Evolutionary conservation across 2,113 vertebrate species (phyloP).

Genomic region (Marcusenius ussheri): DNA sequence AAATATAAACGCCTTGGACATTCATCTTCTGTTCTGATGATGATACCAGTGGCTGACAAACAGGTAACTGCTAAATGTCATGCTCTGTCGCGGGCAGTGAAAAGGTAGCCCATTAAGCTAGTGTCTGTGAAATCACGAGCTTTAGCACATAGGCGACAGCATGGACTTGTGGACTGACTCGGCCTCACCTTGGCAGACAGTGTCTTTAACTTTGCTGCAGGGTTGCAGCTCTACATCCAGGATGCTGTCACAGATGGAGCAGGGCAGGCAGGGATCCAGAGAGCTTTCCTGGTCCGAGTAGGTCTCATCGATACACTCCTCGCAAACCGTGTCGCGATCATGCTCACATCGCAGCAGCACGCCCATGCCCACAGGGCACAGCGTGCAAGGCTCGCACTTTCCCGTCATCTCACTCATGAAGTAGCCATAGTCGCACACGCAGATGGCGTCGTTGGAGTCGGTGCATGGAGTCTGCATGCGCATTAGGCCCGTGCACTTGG

Average conservation of each 20-base stretch:
- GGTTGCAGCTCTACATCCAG: slow-evolving; percentile 53
- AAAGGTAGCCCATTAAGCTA: not conserved
- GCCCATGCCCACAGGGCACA: slow-evolving; percentile 73
- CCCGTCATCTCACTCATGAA: slow-evolving; percentile 48
- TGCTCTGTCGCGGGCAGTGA: not conserved
- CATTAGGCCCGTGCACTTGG: slow-evolving; percentile 66
- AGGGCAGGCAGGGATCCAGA: slow-evolving; percentile 87
- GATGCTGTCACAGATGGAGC: slow-evolving; percentile 76
- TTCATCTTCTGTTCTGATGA: not conserved
- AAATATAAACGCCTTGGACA: not conserved
- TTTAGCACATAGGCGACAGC: not conserved
- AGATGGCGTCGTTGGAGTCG: slow-evolving; percentile 80
- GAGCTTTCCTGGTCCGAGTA: slow-evolving; percentile 85
- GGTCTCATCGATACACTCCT: slow-evolving; percentile 70
- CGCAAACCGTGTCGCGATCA: slow-evolving; percentile 74
- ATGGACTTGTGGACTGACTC: not conserved
- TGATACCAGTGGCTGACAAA: not conserved
- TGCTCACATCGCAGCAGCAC: slow-evolving; percentile 69
- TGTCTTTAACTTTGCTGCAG: slow-evolving; percentile 66
- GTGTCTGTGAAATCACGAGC: not conserved
- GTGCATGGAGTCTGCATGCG: slow-evolving; percentile 86
- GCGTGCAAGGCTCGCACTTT: slow-evolving; percentile 67
- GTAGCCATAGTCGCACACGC: slow-evolving; percentile 78
- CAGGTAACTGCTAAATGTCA: not conserved
- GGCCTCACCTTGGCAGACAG: slow-evolving; percentile 67